Base-by-base conservation (phyloP, 2,797 vertebrate genomes). In the Morus bassanus region DNA sequence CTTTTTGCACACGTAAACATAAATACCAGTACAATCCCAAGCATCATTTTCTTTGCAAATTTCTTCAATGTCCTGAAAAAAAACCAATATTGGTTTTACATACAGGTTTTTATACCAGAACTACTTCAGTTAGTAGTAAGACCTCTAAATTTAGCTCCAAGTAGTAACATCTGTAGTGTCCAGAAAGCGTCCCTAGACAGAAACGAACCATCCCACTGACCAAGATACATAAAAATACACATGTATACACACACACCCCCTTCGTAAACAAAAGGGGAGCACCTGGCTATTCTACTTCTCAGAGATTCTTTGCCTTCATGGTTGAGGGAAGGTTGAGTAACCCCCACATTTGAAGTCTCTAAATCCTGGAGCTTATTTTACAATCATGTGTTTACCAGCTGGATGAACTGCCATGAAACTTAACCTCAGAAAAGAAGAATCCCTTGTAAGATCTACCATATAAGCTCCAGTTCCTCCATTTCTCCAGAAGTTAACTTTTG, bases 31-130 rank as follows among this genome's bases (percentile, higher is more conserved):
- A 4, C 18, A 83, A 83, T 2, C 11, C 4, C 30, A 83, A 77
- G 41, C 7, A 85, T 27, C 2, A 24, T 35, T 81, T 75, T 65
- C 50, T 93, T 82, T 43, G 43, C 19, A 75, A 75, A 72, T 51
- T 7, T 68, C 50, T 46, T 75, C 23, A 60, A 4, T 18, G 11
- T 68, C 31, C 37, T 60, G 16, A 76, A 69, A 53, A 53, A 84
- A 19, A 2, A 2, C 0, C 2, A 41, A 5, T 22, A 64, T 2
- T 50, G 11, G 4, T 59, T 59, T 85, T 91, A 64, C 10, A 24
- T 12, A n/a, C 2, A 65, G 8, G 6, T 7, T 94, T 88, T 84
- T 76, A 35, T 18, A 68, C n/a, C 45, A 60, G 14, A 91, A 93
- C 18, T 69, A 72, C 10, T 63, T 46, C 46, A 43, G 14, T 65